These are phyloP conservation scores for Osmerus eperlanus DNA, from an alignment of 2,113 vertebrate species.

Conservation along the genomic window DNA sequence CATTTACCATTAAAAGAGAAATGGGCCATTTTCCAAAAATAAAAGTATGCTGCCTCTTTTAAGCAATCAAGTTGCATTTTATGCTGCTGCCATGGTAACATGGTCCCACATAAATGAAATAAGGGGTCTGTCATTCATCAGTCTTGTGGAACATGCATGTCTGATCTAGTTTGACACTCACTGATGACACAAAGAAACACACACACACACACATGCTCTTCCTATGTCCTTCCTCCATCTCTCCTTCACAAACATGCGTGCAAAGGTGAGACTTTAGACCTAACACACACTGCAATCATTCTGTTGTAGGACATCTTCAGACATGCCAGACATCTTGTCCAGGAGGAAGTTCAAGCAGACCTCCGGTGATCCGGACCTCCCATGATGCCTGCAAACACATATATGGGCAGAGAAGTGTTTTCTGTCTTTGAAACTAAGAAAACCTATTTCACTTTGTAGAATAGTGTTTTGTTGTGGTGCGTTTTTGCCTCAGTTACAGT, in stretches of 20 bases:
- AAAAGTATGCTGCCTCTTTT: not conserved
- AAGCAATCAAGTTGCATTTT: conserved; percentile 29
- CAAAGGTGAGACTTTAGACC: not conserved
- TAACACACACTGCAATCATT: conserved; percentile 1
- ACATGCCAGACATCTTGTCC: conserved; percentile 70
- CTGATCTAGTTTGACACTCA: conserved; percentile 7
- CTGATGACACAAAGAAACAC: conserved; percentile 5
- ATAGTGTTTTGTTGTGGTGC: no score
- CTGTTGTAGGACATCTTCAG: conserved; percentile 67
- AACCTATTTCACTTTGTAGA: no score
- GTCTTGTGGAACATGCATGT: conserved; percentile 19
- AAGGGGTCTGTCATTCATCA: conserved; percentile 20
- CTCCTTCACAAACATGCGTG: not conserved
- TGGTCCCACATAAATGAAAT: no score
- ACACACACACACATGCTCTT: not conserved
- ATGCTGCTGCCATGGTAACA: conserved; percentile 54
- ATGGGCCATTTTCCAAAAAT: no score
- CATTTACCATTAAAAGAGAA: no score
- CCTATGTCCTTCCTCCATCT: not conserved
- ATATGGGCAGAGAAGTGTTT: not conserved
- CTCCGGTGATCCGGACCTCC: conserved; percentile 59
- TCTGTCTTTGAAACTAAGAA: not conserved
- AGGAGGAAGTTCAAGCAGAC: conserved; percentile 60
- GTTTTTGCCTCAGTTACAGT: no score
- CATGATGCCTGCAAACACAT: conserved; percentile 35